These are phyloP conservation scores for Agonum fuliginosum DNA, from an alignment of 2,888 invertebrate species.

Conservation along the genomic window DNA sequence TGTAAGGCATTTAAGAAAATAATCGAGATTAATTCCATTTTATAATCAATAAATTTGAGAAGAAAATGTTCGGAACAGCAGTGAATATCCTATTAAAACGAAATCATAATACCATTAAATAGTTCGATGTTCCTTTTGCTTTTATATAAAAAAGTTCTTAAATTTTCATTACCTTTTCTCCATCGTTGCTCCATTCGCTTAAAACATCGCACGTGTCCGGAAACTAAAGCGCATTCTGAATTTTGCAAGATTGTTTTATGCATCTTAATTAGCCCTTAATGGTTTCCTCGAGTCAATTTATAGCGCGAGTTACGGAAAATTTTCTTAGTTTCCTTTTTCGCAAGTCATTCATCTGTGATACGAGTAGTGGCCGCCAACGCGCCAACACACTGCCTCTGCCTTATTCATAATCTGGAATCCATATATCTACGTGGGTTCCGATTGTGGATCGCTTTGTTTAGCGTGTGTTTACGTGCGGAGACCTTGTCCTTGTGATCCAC, in stretches of 20 bases:
- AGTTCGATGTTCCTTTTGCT: neutral
- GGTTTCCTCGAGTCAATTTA: constrained; percentile 27
- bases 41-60: too few species aligned
- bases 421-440: neutral
- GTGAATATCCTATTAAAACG: neutral
- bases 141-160: constrained; percentile 29
- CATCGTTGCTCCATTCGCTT: constrained; percentile 1
- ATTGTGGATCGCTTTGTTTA: constrained; percentile 12
- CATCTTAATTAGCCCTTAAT: constrained; percentile 45
- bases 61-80: neutral
- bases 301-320: neutral
- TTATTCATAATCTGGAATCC: constrained; percentile 5
- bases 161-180: constrained; percentile 19
- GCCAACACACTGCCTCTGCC: neutral
- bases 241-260: constrained; percentile 45
- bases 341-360: neutral
- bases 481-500: constrained; percentile 66
- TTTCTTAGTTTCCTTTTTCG: neutral
- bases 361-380: neutral
- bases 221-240: constrained; percentile 12
- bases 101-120: constrained; percentile 34
- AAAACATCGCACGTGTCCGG: constrained; percentile 11
- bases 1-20: too few species aligned
- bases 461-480: constrained; percentile 50
- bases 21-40: too few species aligned